Conservation (phyloP, 1,140 invertebrate species). For the Atopsyche davidsoni region DNA sequence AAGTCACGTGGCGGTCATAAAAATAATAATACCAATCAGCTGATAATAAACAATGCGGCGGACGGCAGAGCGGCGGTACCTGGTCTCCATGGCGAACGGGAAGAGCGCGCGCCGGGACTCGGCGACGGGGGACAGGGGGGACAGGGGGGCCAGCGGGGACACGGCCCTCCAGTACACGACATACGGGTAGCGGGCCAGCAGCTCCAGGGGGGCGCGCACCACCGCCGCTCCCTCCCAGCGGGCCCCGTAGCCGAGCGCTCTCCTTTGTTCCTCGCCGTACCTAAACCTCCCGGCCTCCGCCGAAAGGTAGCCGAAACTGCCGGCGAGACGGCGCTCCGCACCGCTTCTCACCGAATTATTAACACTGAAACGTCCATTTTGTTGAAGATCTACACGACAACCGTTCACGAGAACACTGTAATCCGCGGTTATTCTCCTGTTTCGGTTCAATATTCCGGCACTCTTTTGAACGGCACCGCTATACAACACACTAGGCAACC, state of each 20-base stretch:
- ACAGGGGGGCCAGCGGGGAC: slow-evolving; percentile 7
- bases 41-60: too few species aligned
- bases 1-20: too few species aligned
- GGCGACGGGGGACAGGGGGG: slow-evolving; percentile 10
- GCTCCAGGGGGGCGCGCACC: slow-evolving; percentile 12
- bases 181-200: slow-evolving; percentile 21
- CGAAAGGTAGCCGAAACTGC: slow-evolving; percentile 14
- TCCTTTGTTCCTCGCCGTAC: slow-evolving; percentile 15
- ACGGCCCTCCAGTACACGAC: slow-evolving; percentile 24
- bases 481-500: slow-evolving; percentile 29
- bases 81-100: slow-evolving; percentile 30
- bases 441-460: slow-evolving; percentile 23
- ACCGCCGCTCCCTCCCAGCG: slow-evolving; percentile 8
- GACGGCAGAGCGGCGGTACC: slow-evolving; percentile 13
- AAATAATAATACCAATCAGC: too few species aligned
- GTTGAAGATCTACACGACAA: slow-evolving; percentile 20
- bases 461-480: slow-evolving; percentile 22
- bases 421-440: slow-evolving; percentile 17
- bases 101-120: slow-evolving; percentile 18
- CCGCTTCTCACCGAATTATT: slow-evolving; percentile 24
- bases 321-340: slow-evolving; percentile 17
- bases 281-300: slow-evolving; percentile 12
- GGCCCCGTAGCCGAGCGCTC: slow-evolving; percentile 1
- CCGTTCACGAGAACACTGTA: slow-evolving; percentile 21
- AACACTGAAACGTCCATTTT: slow-evolving; percentile 24